These are phyloP conservation scores for Oithona nana DNA, from an alignment of 2,888 invertebrate genomes.

Conservation along the genomic window DNA sequence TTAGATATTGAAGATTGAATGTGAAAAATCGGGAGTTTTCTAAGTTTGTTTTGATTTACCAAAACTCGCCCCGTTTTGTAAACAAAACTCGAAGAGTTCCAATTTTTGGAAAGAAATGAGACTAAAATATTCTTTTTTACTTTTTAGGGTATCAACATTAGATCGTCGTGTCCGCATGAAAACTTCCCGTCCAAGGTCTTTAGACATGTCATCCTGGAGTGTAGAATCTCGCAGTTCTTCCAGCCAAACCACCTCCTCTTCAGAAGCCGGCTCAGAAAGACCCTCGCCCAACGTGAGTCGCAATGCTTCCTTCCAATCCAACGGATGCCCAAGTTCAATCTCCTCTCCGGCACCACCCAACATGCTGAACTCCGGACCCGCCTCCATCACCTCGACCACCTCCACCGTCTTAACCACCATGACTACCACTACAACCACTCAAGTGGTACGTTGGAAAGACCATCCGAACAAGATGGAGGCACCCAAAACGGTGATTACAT, in stretches of 20 bases:
- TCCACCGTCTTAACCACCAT: slow-evolving; percentile 4
- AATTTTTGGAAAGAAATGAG: too few species aligned
- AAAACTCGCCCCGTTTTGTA: too few species aligned
- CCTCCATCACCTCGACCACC: slow-evolving; percentile 4
- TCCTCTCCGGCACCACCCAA: slow-evolving; percentile 16
- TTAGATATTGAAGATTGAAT: not conserved
- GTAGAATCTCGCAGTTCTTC: slow-evolving; percentile 53
- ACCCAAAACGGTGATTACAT: slow-evolving; percentile 48
- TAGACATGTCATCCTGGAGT: slow-evolving; percentile 70
- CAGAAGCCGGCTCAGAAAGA: slow-evolving; percentile 1
- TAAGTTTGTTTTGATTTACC: too few species aligned
- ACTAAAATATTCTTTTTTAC: too few species aligned
- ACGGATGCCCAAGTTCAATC: not conserved
- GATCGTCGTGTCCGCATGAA: slow-evolving; percentile 62
- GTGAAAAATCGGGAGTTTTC: too few species aligned
- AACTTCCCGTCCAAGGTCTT: slow-evolving; percentile 54
- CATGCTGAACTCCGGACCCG: not conserved
- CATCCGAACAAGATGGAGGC: slow-evolving; percentile 17
- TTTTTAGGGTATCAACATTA: slow-evolving; percentile 53
- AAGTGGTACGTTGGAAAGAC: not conserved
- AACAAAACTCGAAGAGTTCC: too few species aligned
- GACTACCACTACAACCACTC: not conserved
- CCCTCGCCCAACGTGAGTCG: slow-evolving; percentile 10
- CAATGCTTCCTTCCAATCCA: slow-evolving; percentile 6
- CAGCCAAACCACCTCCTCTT: not conserved